Percentiles rank a stretch among this genome's conserved stretches.
phyloP scores from a whole-genome alignment of 2,888 invertebrate genomes.

The Andrena bucephala region DNA sequence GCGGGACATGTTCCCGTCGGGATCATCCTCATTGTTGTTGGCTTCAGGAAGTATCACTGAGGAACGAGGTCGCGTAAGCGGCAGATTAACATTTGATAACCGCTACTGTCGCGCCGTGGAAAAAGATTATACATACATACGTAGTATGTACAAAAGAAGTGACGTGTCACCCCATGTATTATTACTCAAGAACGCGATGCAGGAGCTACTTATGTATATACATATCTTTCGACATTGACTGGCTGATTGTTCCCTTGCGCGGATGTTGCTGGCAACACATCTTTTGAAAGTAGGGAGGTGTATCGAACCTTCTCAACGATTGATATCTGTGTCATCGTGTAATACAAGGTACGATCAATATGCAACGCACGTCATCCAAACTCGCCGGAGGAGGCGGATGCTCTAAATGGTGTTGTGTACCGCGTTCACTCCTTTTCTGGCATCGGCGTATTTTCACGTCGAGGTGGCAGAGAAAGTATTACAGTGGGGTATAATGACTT shows the following conservation, averaged over 20 bases:
- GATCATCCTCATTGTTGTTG: conserved; percentile 62
- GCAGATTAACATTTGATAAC: conserved; percentile 67
- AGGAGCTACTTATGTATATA: conserved; percentile 21
- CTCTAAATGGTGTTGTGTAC: neutral
- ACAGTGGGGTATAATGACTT: too few relatives aligned
- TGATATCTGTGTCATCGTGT: conserved; percentile 57
- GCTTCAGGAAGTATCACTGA: conserved; percentile 65
- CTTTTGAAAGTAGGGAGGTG: conserved; percentile 64
- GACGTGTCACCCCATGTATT: conserved; percentile 41
- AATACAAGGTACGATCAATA: conserved; percentile 36
- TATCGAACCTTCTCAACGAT: conserved; percentile 44
- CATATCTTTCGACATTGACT: conserved; percentile 63
- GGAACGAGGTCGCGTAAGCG: conserved; percentile 66
- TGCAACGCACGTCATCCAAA: neutral
- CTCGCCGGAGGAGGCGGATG: conserved; percentile 28
- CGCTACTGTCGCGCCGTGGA: conserved; percentile 27
- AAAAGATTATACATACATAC: neutral
- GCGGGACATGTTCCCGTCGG: conserved; percentile 46
- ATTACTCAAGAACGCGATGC: conserved; percentile 63
- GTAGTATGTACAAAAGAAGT: conserved; percentile 28
- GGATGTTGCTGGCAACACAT: conserved; percentile 54
- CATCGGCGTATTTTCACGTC: too few relatives aligned
- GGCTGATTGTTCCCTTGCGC: conserved; percentile 66
- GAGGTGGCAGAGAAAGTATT: too few relatives aligned
- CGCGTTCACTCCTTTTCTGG: too few relatives aligned